phyloP scores from a whole-genome alignment of 2,113 vertebrate genomes.

The Macrotis lagotis region DNA sequence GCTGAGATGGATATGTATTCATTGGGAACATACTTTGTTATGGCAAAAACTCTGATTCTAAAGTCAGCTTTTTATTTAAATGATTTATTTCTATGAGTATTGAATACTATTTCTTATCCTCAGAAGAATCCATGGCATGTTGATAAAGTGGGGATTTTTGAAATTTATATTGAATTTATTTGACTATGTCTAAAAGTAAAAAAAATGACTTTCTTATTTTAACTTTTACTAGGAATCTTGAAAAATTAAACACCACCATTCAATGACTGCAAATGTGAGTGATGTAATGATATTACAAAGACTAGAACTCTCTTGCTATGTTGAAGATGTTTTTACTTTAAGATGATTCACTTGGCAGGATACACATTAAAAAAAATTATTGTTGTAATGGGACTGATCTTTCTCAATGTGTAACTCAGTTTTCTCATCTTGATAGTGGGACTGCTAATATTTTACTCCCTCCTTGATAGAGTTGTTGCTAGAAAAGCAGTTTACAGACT shows the following conservation, averaged over 20 bases:
- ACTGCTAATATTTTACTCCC: background rate
- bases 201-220: background rate
- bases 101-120: background rate
- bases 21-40: background rate
- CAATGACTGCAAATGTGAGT: background rate
- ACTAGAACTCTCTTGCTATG: background rate
- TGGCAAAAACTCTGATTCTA: background rate
- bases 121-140: background rate
- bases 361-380: background rate
- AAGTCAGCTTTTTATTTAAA: background rate
- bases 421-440: background rate
- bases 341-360: background rate
- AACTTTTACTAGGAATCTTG: background rate
- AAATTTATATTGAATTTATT: background rate
- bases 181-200: background rate
- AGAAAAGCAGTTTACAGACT: background rate
- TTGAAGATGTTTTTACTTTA: background rate
- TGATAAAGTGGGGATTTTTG: background rate
- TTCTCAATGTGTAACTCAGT: background rate
- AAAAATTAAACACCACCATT: background rate
- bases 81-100: background rate
- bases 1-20: background rate
- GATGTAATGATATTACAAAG: background rate
- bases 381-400: background rate
- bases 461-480: background rate